Evolutionary conservation across 1,140 invertebrate species (phyloP).

Genomic region (Micrasema minimum): DNA sequence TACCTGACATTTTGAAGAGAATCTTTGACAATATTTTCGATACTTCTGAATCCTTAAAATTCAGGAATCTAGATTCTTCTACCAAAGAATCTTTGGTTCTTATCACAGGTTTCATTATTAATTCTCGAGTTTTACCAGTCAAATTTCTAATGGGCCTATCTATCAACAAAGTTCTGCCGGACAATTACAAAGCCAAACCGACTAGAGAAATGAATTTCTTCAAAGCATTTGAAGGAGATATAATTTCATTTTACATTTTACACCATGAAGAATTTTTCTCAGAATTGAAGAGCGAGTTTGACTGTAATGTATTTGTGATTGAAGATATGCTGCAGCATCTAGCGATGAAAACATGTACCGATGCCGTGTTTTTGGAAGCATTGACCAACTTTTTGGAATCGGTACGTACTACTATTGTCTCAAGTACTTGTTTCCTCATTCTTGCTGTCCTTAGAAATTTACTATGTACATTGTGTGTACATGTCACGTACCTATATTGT

Average conservation of each 20-base stretch:
- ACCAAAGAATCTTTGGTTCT: neutral
- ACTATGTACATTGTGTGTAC: no score
- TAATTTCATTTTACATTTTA: conserved; percentile 23
- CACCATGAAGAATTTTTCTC: conserved; percentile 25
- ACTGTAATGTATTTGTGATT: neutral
- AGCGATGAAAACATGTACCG: neutral
- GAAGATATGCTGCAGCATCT: conserved; percentile 28
- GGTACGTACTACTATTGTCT: neutral
- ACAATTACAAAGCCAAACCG: neutral
- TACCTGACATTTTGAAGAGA: neutral
- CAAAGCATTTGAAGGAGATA: conserved; percentile 9
- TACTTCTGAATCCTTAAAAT: neutral
- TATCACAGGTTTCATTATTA: conserved; percentile 1
- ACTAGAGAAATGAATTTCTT: conserved; percentile 3
- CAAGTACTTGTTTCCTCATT: no score
- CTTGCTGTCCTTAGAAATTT: no score
- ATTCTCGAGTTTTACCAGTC: neutral
- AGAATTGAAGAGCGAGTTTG: neutral
- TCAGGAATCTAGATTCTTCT: neutral
- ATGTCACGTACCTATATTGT: no score
- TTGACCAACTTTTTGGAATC: conserved; percentile 5
- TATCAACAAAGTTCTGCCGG: neutral
- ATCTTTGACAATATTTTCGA: conserved; percentile 6
- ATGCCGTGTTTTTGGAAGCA: conserved; percentile 7
- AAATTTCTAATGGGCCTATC: neutral